phyloP scores from a whole-genome alignment of 2,888 invertebrate genomes.

The Acleris literana region DNA sequence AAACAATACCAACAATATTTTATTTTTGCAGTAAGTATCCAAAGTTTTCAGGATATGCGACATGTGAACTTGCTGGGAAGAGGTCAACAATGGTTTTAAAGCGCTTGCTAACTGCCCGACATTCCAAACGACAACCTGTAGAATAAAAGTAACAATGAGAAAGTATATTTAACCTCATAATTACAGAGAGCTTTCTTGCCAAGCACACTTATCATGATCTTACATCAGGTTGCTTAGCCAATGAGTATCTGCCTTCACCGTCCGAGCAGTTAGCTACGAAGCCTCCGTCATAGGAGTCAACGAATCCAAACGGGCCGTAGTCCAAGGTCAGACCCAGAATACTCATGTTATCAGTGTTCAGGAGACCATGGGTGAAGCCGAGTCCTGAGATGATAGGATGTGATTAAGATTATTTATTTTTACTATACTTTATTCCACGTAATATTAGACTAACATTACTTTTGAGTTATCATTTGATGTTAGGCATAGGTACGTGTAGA shows the following conservation, averaged over 20 bases:
- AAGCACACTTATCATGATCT: constrained; percentile 37
- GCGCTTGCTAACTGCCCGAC: constrained; percentile 84
- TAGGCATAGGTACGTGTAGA: too few relatives aligned
- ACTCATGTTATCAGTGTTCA: constrained; percentile 86
- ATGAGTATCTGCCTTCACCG: constrained; percentile 84
- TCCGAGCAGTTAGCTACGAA: constrained; percentile 86
- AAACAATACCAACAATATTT: constrained; percentile 67
- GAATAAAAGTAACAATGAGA: constrained; percentile 19
- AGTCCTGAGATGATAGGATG: constrained; percentile 54
- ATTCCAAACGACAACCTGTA: constrained; percentile 85
- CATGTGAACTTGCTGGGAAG: constrained; percentile 73
- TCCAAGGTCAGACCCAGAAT: constrained; percentile 86
- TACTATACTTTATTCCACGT: too few relatives aligned
- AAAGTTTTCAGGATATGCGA: constrained; percentile 73
- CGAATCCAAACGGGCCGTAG: constrained; percentile 87
- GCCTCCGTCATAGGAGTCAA: constrained; percentile 85
- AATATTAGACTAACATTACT: too few relatives aligned
- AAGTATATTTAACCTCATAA: not conserved
- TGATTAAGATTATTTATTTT: too few relatives aligned
- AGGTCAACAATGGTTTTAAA: constrained; percentile 74
- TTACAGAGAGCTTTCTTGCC: too few relatives aligned
- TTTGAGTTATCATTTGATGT: too few relatives aligned
- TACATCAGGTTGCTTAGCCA: constrained; percentile 85
- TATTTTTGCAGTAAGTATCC: constrained; percentile 77
- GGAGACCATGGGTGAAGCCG: constrained; percentile 85